Evolutionary conservation across 2,888 invertebrate genomes (phyloP).

Genomic region (Griposia aprilina): DNA sequence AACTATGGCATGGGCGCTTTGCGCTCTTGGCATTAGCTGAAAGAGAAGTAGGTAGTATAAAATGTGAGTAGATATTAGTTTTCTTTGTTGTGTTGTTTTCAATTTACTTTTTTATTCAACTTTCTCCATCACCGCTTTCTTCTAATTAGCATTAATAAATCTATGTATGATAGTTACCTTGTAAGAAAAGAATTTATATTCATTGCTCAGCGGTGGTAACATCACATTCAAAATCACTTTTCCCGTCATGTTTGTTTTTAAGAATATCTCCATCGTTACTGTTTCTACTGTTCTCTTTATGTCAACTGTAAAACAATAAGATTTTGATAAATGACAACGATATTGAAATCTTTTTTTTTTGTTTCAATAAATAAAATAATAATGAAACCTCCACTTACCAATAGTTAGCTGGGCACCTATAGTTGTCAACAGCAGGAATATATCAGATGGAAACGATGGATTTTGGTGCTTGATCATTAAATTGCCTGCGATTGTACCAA

Average conservation of each 20-base stretch:
- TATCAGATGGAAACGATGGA: constrained; percentile 93
- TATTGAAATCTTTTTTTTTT: no score
- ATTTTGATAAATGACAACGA: not conserved
- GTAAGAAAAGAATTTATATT: constrained; percentile 90
- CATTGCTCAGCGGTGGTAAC: constrained; percentile 87
- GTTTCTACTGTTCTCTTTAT: constrained; percentile 45
- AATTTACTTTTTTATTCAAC: not conserved
- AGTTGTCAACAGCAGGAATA: constrained; percentile 89
- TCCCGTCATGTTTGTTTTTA: constrained; percentile 83
- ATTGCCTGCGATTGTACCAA: constrained; percentile 93
- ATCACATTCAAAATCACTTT: constrained; percentile 89
- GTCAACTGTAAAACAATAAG: constrained; percentile 39
- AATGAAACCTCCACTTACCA: constrained; percentile 65
- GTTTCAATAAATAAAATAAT: no score
- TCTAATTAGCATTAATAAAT: not conserved
- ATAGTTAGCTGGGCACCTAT: constrained; percentile 78
- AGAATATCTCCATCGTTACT: constrained; percentile 81
- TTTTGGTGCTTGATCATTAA: constrained; percentile 92
- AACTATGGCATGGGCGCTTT: constrained; percentile 94
- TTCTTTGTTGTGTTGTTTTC: not conserved
- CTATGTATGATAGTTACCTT: constrained; percentile 86
- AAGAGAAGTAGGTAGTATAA: constrained; percentile 39
- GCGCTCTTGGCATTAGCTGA: constrained; percentile 93
- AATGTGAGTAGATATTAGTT: no score
- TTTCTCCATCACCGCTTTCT: not conserved